Percentiles rank a stretch among this genome's conserved stretches.
These are phyloP conservation scores for Coenonympha glycerion DNA, from an alignment of 2,888 invertebrate genomes.

Conservation along the genomic window DNA sequence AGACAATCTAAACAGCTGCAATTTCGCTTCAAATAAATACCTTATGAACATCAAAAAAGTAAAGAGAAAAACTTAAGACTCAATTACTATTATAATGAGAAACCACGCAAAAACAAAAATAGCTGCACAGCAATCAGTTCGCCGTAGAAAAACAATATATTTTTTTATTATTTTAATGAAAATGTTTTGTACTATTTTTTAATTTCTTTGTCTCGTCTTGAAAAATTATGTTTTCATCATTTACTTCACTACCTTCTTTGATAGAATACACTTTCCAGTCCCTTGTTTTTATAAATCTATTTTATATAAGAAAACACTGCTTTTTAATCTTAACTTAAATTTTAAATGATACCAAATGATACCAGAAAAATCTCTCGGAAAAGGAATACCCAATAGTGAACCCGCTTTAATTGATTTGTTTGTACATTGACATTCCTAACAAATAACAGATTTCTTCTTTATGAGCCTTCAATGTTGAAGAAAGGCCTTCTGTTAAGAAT, in stretches of 20 bases:
- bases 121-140: conserved; percentile 1
- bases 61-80: not conserved
- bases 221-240: not conserved
- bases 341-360: no score
- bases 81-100: conserved; percentile 4
- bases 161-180: conserved; percentile 3
- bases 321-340: no score
- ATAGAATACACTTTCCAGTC: not conserved
- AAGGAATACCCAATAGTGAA: no score
- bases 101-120: not conserved
- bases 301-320: not conserved
- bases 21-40: not conserved
- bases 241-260: not conserved
- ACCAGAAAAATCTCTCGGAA: no score
- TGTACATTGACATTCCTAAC: no score
- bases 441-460: no score
- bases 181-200: not conserved
- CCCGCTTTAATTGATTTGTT: no score
- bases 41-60: not conserved
- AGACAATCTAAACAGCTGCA: not conserved
- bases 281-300: not conserved
- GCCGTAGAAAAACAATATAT: not conserved
- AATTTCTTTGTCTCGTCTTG: not conserved
- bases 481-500: no score
- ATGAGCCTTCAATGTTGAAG: no score